Base-by-base conservation (phyloP, 2,113 vertebrate genomes). In the Oreochromis spilurus region DNA sequence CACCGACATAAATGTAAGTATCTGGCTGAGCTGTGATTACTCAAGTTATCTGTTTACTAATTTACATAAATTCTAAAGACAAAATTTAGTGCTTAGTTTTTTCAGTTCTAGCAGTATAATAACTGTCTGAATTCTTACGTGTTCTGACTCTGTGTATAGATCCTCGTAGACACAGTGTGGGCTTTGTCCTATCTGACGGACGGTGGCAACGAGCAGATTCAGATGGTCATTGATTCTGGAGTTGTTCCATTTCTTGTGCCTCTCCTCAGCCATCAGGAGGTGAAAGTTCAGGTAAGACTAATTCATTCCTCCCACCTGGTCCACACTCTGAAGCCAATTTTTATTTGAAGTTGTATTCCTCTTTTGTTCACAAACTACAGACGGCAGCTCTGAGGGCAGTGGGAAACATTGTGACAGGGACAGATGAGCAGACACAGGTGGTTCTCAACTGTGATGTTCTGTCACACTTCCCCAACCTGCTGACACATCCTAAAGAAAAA, bases 121-220 rank as follows among this genome's bases (percentile, higher is more conserved):
- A 34, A 77, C 11, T 31, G 2, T 31, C 26, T 52, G 45, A 52
- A 52, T 50, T 77, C 5, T 17, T 57, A 31, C 2, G 6, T 4
- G 7, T 12, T 70, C 34, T 82, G 10, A 75, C 4, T 55, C 6
- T 84, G 17, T 82, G 72, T 90, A 79, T 88, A 99, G 98, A 99
- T 99, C 91, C 97, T 99, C 52, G 99, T 99, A 92, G 99, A 99
- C 95, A 99, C 98, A n/a, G 99, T 99, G 93, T 99, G 99, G 99
- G 99, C 99, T 93, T 95, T 99, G 92, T 99, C 99, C 38, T 99
- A 99, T 93, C 96, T 99, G 95, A 99, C 99, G 90, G 99, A 99
- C 10, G 99, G 99, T 55, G 99, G 99, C 55, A 99, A 99, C 43
- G 99, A 99, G 84, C 99, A 99, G 94, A 99, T 99, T 96, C 99